phyloP scores from a whole-genome alignment of 2,113 vertebrate genomes.

The Lepidothrix coronata region DNA sequence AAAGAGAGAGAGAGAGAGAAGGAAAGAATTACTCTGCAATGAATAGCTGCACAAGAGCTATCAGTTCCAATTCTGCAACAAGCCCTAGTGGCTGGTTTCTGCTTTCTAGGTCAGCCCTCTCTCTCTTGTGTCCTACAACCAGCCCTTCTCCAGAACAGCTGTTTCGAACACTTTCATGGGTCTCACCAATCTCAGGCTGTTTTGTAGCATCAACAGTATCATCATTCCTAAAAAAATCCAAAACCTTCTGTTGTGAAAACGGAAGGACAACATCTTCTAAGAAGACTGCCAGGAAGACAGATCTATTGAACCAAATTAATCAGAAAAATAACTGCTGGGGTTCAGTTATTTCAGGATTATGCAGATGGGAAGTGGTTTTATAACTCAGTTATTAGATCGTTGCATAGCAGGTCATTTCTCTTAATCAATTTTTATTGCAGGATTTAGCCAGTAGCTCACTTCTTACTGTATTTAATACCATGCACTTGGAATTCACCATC shows the following conservation, averaged over 20 bases:
- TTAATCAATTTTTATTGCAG: not conserved
- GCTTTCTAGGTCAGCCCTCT: not conserved
- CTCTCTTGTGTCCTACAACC: not conserved
- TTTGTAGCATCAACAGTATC: not conserved
- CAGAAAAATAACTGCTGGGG: not conserved
- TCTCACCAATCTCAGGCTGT: not conserved
- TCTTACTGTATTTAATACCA: not conserved
- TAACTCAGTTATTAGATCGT: not conserved
- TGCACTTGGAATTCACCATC: not conserved
- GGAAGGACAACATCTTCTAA: not conserved
- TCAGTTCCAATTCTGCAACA: not conserved
- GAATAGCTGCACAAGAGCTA: not conserved
- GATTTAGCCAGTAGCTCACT: not conserved
- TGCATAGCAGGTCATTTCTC: not conserved
- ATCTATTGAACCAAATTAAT: not conserved
- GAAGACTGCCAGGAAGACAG: not conserved
- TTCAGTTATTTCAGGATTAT: not conserved
- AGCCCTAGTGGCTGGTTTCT: not conserved
- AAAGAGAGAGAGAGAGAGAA: not conserved
- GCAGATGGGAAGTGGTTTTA: not conserved
- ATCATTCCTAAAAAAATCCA: rapidly evolving
- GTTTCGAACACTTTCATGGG: not conserved
- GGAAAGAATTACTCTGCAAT: not conserved
- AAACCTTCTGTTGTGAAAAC: not conserved
- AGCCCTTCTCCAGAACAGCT: not conserved